A percentile compares a stretch with the other conserved stretches of the same genome.
These are phyloP conservation scores for Gisinianus flammeolus DNA, from an alignment of 2,888 invertebrate genomes.

Conservation along the genomic window DNA sequence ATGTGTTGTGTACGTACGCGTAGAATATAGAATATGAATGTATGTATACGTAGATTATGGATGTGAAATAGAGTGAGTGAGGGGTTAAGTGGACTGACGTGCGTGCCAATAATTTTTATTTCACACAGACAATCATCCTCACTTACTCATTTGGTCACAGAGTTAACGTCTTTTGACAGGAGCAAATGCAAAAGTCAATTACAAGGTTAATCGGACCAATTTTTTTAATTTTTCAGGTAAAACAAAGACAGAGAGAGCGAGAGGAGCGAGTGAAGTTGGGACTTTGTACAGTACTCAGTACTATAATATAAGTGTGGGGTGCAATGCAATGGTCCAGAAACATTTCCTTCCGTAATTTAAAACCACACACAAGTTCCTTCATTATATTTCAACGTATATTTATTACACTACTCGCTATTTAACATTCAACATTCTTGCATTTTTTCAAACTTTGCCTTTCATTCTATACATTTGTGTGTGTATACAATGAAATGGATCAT, in stretches of 20 bases:
- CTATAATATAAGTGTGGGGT: neutral
- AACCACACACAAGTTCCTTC: slow-evolving; percentile 34
- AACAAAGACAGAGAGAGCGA: slow-evolving; percentile 26
- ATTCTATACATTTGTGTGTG: neutral
- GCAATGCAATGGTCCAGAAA: slow-evolving; percentile 47
- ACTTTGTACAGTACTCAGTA: neutral
- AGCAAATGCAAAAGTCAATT: slow-evolving; percentile 50
- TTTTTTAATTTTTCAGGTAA: slow-evolving; percentile 47
- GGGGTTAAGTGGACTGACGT: slow-evolving; percentile 10
- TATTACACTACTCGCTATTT: neutral
- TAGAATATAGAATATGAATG: neutral
- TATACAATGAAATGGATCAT: no score
- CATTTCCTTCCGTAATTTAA: slow-evolving; percentile 54
- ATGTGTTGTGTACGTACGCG: no score
- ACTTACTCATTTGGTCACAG: neutral
- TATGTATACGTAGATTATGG: neutral
- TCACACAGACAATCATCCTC: slow-evolving; percentile 41
- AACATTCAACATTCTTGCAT: neutral
- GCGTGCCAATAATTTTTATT: slow-evolving; percentile 50
- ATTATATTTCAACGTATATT: neutral
- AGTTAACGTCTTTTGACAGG: slow-evolving; percentile 17
- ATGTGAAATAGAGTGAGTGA: slow-evolving; percentile 9
- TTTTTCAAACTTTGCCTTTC: neutral
- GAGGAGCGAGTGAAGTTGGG: slow-evolving; percentile 1
- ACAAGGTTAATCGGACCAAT: slow-evolving; percentile 51